These are phyloP conservation scores for Macrochelys suwanniensis DNA, from an alignment of 2,797 vertebrate species.

Conservation along the genomic window DNA sequence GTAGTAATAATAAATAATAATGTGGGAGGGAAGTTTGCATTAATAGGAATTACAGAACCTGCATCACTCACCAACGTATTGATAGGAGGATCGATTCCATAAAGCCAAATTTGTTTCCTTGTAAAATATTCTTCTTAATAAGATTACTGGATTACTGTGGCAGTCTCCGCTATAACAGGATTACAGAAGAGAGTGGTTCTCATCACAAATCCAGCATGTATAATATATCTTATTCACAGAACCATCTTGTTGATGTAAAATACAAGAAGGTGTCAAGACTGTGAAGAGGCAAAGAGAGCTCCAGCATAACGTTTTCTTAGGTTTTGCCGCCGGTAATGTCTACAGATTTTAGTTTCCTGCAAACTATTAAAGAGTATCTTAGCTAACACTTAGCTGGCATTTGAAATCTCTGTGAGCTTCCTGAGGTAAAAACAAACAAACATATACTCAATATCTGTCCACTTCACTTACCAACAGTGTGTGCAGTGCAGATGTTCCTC, in stretches of 20 bases:
- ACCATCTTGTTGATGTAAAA: fast-evolving
- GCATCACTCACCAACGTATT: fast-evolving
- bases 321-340: not conserved
- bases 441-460: not conserved
- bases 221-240: not conserved
- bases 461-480: not conserved
- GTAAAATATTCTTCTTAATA: not conserved
- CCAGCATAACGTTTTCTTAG: not conserved
- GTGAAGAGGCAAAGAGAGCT: not conserved
- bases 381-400: not conserved
- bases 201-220: not conserved
- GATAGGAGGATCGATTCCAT: not conserved
- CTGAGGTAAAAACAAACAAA: not conserved
- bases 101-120: not conserved
- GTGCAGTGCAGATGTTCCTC: not conserved
- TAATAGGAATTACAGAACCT: not conserved
- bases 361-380: not conserved
- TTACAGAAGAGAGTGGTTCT: not conserved
- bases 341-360: not conserved
- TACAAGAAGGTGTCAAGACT: not conserved
- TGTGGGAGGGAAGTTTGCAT: not conserved
- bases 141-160: not conserved
- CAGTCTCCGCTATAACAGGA: not conserved
- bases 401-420: not conserved
- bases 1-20: not conserved